Conservation (phyloP, 2,888 invertebrate species). For the Drosophila mettleri region DNA sequence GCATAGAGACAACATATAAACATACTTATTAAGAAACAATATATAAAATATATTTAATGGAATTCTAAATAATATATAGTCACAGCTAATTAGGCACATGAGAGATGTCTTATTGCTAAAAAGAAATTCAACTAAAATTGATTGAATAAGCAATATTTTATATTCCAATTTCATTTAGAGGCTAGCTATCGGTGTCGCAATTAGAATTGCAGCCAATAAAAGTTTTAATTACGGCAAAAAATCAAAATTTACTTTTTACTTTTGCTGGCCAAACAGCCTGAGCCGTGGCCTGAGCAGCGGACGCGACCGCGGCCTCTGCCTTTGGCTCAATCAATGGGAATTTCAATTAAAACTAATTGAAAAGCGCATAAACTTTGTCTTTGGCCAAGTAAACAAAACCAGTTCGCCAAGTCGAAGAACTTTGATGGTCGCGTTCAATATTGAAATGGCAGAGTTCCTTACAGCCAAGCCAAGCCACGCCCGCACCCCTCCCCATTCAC, state of each 20-base stretch:
- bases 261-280: conserved; percentile 4
- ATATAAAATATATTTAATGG: not conserved
- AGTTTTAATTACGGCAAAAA: conserved; percentile 53
- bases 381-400: conserved; percentile 61
- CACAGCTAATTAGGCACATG: not conserved
- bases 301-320: not conserved
- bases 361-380: conserved; percentile 68
- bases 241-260: conserved; percentile 36
- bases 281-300: not conserved
- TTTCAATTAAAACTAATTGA: conserved; percentile 80
- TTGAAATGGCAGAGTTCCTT: conserved; percentile 43
- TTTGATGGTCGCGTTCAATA: conserved; percentile 55
- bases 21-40: no score
- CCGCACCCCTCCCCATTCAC: not conserved
- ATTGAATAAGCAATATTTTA: not conserved
- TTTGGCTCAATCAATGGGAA: conserved; percentile 50
- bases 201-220: conserved; percentile 7
- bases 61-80: no score
- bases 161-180: not conserved
- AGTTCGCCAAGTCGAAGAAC: conserved; percentile 43
- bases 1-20: not conserved
- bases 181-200: not conserved
- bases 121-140: not conserved
- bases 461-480: conserved; percentile 7
- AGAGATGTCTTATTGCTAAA: not conserved